Percentiles rank a stretch among this genome's conserved stretches.
phyloP scores from a whole-genome alignment of 1,140 invertebrate genomes.

The Drosophila willistoni region DNA sequence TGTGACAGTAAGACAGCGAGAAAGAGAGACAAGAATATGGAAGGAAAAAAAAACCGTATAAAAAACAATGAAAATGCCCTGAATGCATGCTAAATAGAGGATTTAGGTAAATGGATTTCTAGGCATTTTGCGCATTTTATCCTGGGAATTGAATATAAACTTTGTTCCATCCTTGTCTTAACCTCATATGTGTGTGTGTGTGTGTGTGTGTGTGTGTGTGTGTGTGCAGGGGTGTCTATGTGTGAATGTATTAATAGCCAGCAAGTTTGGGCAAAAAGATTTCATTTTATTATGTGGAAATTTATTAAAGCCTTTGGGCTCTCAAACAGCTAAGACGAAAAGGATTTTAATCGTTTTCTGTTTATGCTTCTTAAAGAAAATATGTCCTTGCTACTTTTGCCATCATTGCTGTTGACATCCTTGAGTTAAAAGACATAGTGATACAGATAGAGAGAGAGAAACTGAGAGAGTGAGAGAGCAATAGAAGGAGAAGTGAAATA shows the following conservation, averaged over 20 bases:
- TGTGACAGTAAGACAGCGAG: neutral
- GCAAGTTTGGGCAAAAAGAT: slow-evolving; percentile 71
- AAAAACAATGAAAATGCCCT: slow-evolving; percentile 80
- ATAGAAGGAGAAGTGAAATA: slow-evolving; percentile 60
- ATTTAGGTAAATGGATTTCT: slow-evolving; percentile 81
- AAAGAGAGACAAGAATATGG: slow-evolving; percentile 15
- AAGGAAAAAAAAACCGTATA: slow-evolving; percentile 35
- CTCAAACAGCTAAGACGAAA: slow-evolving; percentile 23
- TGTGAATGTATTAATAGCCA: slow-evolving; percentile 67
- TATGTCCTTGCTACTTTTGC: slow-evolving; percentile 32
- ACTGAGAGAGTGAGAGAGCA: neutral
- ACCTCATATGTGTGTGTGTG: slow-evolving; percentile 15
- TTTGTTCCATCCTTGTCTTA: slow-evolving; percentile 41
- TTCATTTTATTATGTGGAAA: slow-evolving; percentile 79
- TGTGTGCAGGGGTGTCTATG: slow-evolving; percentile 10
- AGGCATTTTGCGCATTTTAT: slow-evolving; percentile 76
- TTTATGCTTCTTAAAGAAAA: slow-evolving; percentile 28
- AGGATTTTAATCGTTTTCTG: slow-evolving; percentile 66
- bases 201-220: slow-evolving; percentile 27
- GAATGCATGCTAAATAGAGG: slow-evolving; percentile 81
- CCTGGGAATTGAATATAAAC: slow-evolving; percentile 78
- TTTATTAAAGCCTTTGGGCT: slow-evolving; percentile 73
- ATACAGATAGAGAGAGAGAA: neutral
- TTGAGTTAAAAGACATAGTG: slow-evolving; percentile 17
- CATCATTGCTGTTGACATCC: slow-evolving; percentile 22